Base-by-base conservation (phyloP, 2,797 vertebrate species). In the Clarias platycephalus region DNA sequence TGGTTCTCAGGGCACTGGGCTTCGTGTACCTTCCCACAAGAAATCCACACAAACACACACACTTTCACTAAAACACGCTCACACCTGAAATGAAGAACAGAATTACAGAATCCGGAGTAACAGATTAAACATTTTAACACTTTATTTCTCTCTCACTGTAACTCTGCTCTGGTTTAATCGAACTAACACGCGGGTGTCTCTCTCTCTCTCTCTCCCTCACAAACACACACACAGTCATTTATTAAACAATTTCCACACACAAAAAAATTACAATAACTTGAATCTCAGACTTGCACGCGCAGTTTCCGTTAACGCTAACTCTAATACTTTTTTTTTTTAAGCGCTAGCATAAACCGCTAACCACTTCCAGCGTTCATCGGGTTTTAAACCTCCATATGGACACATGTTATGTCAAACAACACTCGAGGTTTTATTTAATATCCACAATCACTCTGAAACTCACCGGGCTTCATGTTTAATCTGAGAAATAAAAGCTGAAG, bases 391-490 rank as follows among this genome's bases (percentile, higher is more conserved):
- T 49, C 26, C 16, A 64, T 5, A 37, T 2, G 31, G 4, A 7
- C 16, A 9, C 4, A 53, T 1, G 7, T 13, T 22, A 18, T 15
- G 3, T 22, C 4, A 58, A 34, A 76, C 16, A 4, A 31, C 26
- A 34, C 1, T 20, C 10, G 18, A 6, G 10, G 5, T 3, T 5
- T 37, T 1, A 20, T 2, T 6, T 0, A 0, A 22, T 0, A 8
- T 0, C 0, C 28, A 37, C 15, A 37, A 2, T 28, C 31, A 8
- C 31, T 40, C 28, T 15, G 13, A 22, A 12, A 58, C 74, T 83
- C 70, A 83, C 82, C 82, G 20, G 82, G 82, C 34, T 28, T 83
- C 82, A 83, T 83, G 1, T 57, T 26, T 12, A 8, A 66, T 22
- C 15, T 16, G 75, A 24, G 26, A 20, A 26, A 24, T n/a, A 22